Percentiles rank a stretch among this genome's conserved stretches.
These are phyloP conservation scores for Furcula furcula DNA, from an alignment of 2,888 invertebrate genomes.

Conservation along the genomic window DNA sequence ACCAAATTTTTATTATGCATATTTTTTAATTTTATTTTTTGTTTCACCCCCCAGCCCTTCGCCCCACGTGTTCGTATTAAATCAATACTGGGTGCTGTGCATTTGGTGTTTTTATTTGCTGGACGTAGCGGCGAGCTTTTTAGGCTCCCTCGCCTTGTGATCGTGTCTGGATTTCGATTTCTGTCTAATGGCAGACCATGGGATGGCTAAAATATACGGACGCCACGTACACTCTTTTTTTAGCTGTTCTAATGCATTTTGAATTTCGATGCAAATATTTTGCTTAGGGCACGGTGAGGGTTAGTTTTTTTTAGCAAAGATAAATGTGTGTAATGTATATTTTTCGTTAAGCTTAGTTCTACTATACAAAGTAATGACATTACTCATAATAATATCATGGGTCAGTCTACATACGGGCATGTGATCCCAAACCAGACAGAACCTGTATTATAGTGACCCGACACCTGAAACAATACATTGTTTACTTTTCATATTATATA, in stretches of 20 bases:
- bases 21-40: constrained; percentile 77
- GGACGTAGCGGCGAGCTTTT: constrained; percentile 20
- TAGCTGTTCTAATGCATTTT: constrained; percentile 22
- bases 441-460: no score
- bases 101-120: constrained; percentile 48
- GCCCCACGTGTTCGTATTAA: constrained; percentile 51
- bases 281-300: neutral
- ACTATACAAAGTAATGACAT: no score
- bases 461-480: no score
- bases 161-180: constrained; percentile 23
- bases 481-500: no score
- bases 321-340: neutral
- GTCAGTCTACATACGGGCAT: no score
- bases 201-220: constrained; percentile 13
- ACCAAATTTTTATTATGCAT: constrained; percentile 76
- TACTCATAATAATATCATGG: no score
- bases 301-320: neutral
- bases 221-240: constrained; percentile 20
- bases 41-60: constrained; percentile 51
- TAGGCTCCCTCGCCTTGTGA: constrained; percentile 30
- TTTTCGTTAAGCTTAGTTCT: no score
- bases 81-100: constrained; percentile 55
- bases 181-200: constrained; percentile 46
- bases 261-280: constrained; percentile 3
- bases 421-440: no score